phyloP scores from a whole-genome alignment of 2,888 invertebrate species.

The Drosophila affinis region DNA sequence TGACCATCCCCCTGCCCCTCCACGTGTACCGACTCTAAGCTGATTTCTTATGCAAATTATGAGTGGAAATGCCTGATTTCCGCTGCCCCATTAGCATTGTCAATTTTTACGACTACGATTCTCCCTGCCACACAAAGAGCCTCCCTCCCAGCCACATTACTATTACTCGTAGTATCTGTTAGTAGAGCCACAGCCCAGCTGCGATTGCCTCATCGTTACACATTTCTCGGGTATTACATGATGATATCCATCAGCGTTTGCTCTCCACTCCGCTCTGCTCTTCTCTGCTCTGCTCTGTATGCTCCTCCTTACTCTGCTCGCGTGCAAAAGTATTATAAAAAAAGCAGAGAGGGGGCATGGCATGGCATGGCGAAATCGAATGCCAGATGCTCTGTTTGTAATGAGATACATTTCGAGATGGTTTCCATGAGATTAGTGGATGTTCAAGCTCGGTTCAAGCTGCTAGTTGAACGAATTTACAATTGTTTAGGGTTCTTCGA shows the following conservation, averaged over 20 bases:
- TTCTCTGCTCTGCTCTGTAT: neutral
- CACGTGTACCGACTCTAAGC: conserved; percentile 23
- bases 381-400: conserved; percentile 43
- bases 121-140: conserved; percentile 3
- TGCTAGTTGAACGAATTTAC: conserved; percentile 7
- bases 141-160: neutral
- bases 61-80: conserved; percentile 64
- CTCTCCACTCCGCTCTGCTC: conserved; percentile 12
- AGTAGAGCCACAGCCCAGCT: neutral
- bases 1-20: neutral
- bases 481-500: conserved; percentile 17
- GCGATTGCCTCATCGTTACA: conserved; percentile 68
- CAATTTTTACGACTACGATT: conserved; percentile 60
- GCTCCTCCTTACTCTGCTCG: conserved; percentile 29
- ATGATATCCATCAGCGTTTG: conserved; percentile 44
- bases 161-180: conserved; percentile 11
- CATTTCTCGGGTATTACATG: conserved; percentile 72
- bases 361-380: conserved; percentile 28
- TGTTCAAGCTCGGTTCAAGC: conserved; percentile 25
- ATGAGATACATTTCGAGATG: conserved; percentile 31
- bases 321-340: conserved; percentile 64
- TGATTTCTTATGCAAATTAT: conserved; percentile 66
- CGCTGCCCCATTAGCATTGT: conserved; percentile 69
- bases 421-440: conserved; percentile 28
- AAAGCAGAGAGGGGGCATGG: conserved; percentile 21